These are phyloP conservation scores for Miichthys miiuy DNA, from an alignment of 2,797 vertebrate species.

Conservation along the genomic window DNA sequence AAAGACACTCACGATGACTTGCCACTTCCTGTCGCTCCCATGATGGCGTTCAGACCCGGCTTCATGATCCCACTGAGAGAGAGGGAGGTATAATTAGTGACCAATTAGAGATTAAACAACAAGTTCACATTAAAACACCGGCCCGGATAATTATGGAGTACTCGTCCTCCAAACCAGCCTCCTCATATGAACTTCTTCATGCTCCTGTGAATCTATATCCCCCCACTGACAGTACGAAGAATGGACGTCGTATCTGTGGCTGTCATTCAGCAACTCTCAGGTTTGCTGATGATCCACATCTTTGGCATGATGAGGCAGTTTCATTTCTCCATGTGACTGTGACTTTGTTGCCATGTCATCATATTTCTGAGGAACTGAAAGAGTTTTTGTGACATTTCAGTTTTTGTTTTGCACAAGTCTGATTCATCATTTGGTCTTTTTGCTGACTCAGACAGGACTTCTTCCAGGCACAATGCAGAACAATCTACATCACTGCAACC, in stretches of 20 bases:
- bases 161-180: too few relatives aligned
- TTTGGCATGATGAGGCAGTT: slow-evolving; percentile 10
- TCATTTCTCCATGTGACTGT: slow-evolving; percentile 19
- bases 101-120: too few relatives aligned
- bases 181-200: too few relatives aligned
- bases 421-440: slow-evolving; percentile 1
- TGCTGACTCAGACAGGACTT: not conserved
- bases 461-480: too few relatives aligned
- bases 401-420: not conserved
- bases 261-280: too few relatives aligned
- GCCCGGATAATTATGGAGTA: too few relatives aligned
- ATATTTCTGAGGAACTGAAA: slow-evolving; percentile 39
- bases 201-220: too few relatives aligned
- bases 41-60: slow-evolving; percentile 88
- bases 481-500: not conserved
- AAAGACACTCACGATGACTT: slow-evolving; percentile 88
- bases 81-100: not conserved
- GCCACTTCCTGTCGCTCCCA: slow-evolving; percentile 88
- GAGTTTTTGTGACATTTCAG: not conserved
- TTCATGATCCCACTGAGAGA: slow-evolving; percentile 86
- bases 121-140: too few relatives aligned
- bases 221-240: too few relatives aligned
- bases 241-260: too few relatives aligned
- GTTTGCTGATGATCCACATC: too few relatives aligned
- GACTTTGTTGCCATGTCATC: not conserved